Evolutionary conservation across 2,888 invertebrate genomes (phyloP).

Genomic region (Epinotia demarniana): DNA sequence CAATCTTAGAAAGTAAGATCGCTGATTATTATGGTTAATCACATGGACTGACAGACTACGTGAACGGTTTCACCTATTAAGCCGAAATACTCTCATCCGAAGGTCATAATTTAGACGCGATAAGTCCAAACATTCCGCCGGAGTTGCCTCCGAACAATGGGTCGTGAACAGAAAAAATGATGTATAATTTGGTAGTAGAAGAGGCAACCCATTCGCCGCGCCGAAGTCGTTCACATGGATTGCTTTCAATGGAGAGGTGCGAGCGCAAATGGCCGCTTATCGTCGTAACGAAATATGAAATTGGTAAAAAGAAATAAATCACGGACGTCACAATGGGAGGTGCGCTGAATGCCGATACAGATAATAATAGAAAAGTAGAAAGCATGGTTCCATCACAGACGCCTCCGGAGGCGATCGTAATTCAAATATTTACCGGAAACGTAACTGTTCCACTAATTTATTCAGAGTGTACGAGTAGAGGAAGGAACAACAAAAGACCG

Average conservation of each 20-base stretch:
- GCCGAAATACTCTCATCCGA: constrained; percentile 55
- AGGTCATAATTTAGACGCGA: constrained; percentile 71
- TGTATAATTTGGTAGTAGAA: constrained; percentile 61
- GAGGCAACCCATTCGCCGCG: constrained; percentile 41
- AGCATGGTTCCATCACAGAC: constrained; percentile 36
- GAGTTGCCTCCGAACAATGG: constrained; percentile 64
- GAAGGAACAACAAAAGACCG: constrained; percentile 17
- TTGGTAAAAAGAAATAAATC: constrained; percentile 58
- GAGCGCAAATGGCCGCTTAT: constrained; percentile 47
- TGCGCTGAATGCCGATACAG: constrained; percentile 50
- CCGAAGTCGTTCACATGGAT: constrained; percentile 46
- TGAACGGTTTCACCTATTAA: constrained; percentile 66
- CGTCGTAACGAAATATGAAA: constrained; percentile 52
- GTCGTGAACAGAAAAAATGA: constrained; percentile 65
- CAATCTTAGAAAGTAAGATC: constrained; percentile 61
- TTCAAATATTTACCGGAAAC: constrained; percentile 25
- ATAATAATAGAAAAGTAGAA: constrained; percentile 58
- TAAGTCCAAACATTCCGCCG: constrained; percentile 62
- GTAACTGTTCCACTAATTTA: constrained; percentile 36
- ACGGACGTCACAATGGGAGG: constrained; percentile 49
- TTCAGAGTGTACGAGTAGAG: constrained; percentile 18
- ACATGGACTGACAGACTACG: constrained; percentile 50
- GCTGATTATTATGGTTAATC: constrained; percentile 53
- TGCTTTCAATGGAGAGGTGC: constrained; percentile 54
- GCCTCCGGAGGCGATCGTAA: constrained; percentile 13